Conservation (phyloP, 2,797 vertebrate genomes). For the Rhinophrynus dorsalis region DNA sequence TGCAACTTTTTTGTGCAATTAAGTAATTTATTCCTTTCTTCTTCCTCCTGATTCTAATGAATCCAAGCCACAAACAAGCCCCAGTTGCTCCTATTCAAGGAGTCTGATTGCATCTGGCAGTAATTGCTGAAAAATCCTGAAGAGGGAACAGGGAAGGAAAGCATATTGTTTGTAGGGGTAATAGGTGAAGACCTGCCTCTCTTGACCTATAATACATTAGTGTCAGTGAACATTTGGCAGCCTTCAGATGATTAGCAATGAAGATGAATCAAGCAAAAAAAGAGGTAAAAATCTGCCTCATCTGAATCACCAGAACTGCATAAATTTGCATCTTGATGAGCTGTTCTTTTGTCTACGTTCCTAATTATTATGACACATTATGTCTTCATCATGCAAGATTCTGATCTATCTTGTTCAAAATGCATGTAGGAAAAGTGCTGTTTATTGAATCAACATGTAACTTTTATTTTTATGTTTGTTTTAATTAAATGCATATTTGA, state of each 20-base stretch:
- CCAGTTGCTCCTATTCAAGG: slow-evolving; percentile 96
- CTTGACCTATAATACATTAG: slow-evolving; percentile 91
- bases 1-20: slow-evolving; percentile 97
- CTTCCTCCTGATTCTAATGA: slow-evolving; percentile 95
- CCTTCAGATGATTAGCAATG: slow-evolving; percentile 80
- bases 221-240: slow-evolving; percentile 88
- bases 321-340: slow-evolving; percentile 94
- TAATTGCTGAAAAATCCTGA: slow-evolving; percentile 95
- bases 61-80: slow-evolving; percentile 97
- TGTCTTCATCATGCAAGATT: slow-evolving; percentile 94
- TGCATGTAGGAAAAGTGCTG: slow-evolving; percentile 78
- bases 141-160: slow-evolving; percentile 84
- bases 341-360: slow-evolving; percentile 87
- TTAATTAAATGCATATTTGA: slow-evolving; percentile 87
- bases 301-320: slow-evolving; percentile 83
- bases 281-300: slow-evolving; percentile 80
- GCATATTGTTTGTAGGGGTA: slow-evolving; percentile 86
- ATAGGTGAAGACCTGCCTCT: slow-evolving; percentile 88
- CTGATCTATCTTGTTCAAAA: slow-evolving; percentile 83
- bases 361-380: slow-evolving; percentile 96
- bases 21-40: slow-evolving; percentile 99
- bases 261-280: slow-evolving; percentile 82
- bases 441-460: slow-evolving; percentile 82
- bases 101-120: slow-evolving; percentile 96
- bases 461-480: slow-evolving; percentile 84